These are phyloP conservation scores for Falco cherrug DNA, from an alignment of 2,797 vertebrate genomes.

Conservation along the genomic window DNA sequence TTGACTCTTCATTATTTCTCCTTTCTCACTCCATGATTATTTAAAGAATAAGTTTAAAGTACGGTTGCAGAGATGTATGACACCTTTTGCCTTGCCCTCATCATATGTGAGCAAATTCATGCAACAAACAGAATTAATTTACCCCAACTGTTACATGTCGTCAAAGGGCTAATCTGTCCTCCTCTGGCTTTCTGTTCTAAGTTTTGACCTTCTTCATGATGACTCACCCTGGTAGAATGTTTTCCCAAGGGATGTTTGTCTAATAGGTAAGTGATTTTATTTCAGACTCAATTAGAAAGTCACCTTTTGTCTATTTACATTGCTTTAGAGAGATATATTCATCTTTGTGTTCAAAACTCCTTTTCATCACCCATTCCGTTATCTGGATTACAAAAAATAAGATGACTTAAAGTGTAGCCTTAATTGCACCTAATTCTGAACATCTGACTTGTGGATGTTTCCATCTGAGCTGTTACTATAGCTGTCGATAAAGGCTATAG, in stretches of 20 bases:
- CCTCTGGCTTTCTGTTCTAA: background rate
- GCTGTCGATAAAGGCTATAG: background rate
- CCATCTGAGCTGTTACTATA: background rate
- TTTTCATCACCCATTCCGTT: background rate
- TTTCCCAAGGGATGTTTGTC: conserved; percentile 1
- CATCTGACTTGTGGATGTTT: background rate
- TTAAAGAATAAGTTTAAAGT: background rate
- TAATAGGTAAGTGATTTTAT: background rate
- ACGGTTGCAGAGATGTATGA: background rate
- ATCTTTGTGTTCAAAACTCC: background rate
- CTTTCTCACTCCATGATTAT: background rate
- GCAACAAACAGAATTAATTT: background rate
- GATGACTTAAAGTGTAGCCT: background rate
- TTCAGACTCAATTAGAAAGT: background rate
- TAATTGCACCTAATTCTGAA: background rate
- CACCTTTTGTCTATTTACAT: background rate
- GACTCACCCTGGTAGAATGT: background rate
- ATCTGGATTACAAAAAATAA: background rate
- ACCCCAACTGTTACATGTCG: background rate
- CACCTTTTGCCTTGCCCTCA: background rate
- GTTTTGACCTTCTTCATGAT: background rate
- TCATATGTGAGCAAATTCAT: background rate
- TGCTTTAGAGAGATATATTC: background rate
- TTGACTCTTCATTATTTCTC: background rate
- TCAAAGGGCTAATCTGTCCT: background rate